Base-by-base conservation (phyloP, 37 sponge, comb jelly and placozoan genomes). In the Crambe crambe region DNA sequence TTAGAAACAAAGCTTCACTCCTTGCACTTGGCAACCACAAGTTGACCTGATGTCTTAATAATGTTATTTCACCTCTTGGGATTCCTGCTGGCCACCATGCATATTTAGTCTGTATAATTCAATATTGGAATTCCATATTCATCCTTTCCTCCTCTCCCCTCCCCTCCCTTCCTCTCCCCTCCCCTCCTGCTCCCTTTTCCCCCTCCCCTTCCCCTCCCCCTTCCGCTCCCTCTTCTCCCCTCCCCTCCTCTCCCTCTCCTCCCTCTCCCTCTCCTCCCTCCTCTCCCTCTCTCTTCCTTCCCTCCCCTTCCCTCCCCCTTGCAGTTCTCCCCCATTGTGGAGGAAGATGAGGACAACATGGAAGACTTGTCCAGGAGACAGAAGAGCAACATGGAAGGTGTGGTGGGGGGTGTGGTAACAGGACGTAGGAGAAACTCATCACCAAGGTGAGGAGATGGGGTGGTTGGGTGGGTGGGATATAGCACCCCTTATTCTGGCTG, bases 251-350 rank as follows among this genome's bases (percentile, higher is more conserved):
- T 39, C 44, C 1, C 27, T 39, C 44, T n/a, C 27, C 44, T n/a
- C 27, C 27, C 72, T 21, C 72, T n/a, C 25, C 42, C 32, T 37
- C 39, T 69, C 10, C 39, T 37, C 70, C 23, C 23, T 6, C 39
- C 37, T 35, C 70, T 69, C 70, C 70, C 4, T 12, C 70, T 37
- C 70, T 69, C 20, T 17, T 38, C 35, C 43, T 39, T 23, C 12
- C 18, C 3, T 23, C 12, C 72, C 12, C 75, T 44, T 43, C 4
- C 56, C 3, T 43, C 31, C 60, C 20, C 69, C 27, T 37, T 56
- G 35, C 80, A 79, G 80, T 79, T 79, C 57, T 79, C 80, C 25
- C 80, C 80, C 27, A 81, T 71, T 42, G 82, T 38, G 10, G 82
- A 81, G 39, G 82, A 42, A 58, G 82, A 72, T 26, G 72, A 61